Evolutionary conservation across 2,113 vertebrate genomes (phyloP), one percentile per base, ranked within the genome.

Genomic region (Talpa occidentalis): DNA sequence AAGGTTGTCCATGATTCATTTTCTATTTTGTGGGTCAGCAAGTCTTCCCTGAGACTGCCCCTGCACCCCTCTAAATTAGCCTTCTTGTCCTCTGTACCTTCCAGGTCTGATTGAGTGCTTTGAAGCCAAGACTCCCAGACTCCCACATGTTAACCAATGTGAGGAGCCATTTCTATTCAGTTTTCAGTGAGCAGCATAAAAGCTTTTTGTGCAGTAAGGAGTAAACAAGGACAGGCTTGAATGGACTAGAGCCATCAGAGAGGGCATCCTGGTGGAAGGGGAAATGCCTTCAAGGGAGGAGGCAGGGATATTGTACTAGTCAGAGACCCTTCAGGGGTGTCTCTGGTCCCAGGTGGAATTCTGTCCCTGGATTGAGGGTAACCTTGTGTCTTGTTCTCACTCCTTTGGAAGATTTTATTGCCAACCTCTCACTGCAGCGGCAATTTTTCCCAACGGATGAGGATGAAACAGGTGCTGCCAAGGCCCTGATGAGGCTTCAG

Each of bases 401-500:
- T 97, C 52, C n/a, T 88, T 97, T 49, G 88, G 8, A 98, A 99
- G 99, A 98, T 42, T 99, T 99, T 88, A 98, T 99, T 92, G 98
- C 99, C 73, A 99, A 99, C 95, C 99, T 99, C 42, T 99, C 99
- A 0, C 77, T 99, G 60, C 99, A 99, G 97, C 98, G 99, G 32
- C 99, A 99, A 96, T 99, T 98, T 97, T 99, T 99, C 60, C 99
- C 99, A 1, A 99, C 99, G 17, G 98, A 99, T 0, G 99, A 99
- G 92, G 99, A 99, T 4, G 98, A 99, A 96, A 99, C 97, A 0
- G 99, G 99, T 32, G 99, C 99, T 0, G 99, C 99, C 0, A 99
- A 99, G 96, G 99, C 99, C 2, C 97, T 99, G 95, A 99, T 99
- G 99, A 99, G 99, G 32, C 99, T 99, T 90, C 99, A 99, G 97